Percentiles rank a stretch among this genome's conserved stretches.
phyloP scores from a whole-genome alignment of 1,140 invertebrate genomes.

The Lordiphosa collinella region DNA sequence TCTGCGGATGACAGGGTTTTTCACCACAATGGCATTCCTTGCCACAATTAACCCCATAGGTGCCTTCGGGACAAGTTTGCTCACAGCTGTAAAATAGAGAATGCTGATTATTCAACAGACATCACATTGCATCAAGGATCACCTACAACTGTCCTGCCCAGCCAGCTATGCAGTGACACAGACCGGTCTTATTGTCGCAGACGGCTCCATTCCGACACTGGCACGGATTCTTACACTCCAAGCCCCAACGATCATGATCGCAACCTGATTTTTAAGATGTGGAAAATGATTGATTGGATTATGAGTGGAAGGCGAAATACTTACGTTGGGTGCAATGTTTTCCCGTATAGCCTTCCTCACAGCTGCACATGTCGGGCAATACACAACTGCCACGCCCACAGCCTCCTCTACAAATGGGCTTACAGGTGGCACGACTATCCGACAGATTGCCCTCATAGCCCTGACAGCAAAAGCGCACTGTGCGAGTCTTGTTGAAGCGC shows the following conservation, averaged over 20 bases:
- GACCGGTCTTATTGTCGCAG: constrained; percentile 71
- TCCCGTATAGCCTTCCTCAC: constrained; percentile 72
- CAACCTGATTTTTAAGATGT: constrained; percentile 48
- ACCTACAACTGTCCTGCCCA: constrained; percentile 73
- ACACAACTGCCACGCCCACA: constrained; percentile 76
- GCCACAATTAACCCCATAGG: constrained; percentile 73
- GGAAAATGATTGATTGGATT: not conserved
- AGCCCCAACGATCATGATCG: constrained; percentile 75
- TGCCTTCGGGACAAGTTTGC: constrained; percentile 64
- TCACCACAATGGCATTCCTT: constrained; percentile 66
- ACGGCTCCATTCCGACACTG: constrained; percentile 66
- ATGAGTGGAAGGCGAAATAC: constrained; percentile 12
- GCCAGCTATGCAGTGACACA: constrained; percentile 68
- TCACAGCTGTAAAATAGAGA: constrained; percentile 71
- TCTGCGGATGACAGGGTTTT: constrained; percentile 69
- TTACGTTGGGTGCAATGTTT: constrained; percentile 75
- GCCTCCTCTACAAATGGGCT: constrained; percentile 71
- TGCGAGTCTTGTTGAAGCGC: constrained; percentile 70
- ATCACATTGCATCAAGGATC: not conserved
- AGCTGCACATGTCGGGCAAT: constrained; percentile 66
- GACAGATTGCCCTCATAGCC: constrained; percentile 75
- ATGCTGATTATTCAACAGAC: not conserved
- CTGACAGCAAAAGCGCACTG: constrained; percentile 72
- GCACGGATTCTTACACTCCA: constrained; percentile 68
- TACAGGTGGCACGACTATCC: constrained; percentile 69